Conservation (phyloP, 1,140 invertebrate genomes). For the Tribolium madens region DNA sequence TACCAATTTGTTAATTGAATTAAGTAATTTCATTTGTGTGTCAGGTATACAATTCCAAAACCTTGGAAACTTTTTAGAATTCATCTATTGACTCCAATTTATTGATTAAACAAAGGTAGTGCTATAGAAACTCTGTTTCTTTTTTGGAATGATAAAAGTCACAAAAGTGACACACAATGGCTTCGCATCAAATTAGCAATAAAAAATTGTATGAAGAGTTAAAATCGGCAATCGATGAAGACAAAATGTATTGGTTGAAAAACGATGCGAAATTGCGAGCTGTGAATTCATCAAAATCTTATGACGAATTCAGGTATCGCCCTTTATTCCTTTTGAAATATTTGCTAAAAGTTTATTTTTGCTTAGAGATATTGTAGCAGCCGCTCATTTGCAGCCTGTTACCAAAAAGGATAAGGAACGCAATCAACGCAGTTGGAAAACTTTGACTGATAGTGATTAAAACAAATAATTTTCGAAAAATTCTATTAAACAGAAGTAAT, state of each 20-base stretch:
- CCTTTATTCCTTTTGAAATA: neutral
- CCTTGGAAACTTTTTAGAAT: neutral
- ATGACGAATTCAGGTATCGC: constrained; percentile 71
- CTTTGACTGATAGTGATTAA: constrained; percentile 40
- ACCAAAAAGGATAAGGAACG: constrained; percentile 63
- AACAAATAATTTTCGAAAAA: neutral
- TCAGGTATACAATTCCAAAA: neutral
- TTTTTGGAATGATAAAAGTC: constrained; percentile 10
- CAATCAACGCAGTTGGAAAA: constrained; percentile 48
- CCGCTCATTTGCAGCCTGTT: constrained; percentile 66
- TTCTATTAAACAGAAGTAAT: constrained; percentile 30
- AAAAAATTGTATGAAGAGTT: constrained; percentile 65
- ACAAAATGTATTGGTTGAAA: constrained; percentile 70
- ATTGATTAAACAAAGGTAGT: constrained; percentile 25
- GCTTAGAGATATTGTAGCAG: constrained; percentile 67
- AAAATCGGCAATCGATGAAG: constrained; percentile 64
- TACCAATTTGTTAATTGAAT: neutral
- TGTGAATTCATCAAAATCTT: constrained; percentile 69
- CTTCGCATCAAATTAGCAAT: constrained; percentile 48
- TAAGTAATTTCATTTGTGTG: neutral
- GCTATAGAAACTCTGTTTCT: neutral
- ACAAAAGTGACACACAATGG: neutral
- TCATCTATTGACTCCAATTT: neutral
- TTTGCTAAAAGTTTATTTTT: constrained; percentile 38
- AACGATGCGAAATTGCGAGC: constrained; percentile 75